Evolutionary conservation across 2,113 vertebrate genomes (phyloP), one percentile per base, ranked within the genome.

Genomic region (Thunnus maccoyii): DNA sequence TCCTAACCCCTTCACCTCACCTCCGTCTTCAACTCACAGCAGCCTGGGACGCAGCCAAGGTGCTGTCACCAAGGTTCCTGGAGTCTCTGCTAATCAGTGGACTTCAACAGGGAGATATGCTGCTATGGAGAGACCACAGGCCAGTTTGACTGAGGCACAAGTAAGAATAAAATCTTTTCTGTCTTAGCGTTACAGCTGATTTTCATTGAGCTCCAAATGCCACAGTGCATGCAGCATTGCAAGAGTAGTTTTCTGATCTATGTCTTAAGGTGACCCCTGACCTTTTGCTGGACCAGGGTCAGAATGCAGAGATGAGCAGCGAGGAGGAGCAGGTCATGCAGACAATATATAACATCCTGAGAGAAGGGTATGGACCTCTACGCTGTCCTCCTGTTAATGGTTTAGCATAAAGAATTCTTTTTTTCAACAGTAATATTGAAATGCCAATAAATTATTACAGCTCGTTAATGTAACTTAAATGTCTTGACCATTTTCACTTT

Each of bases 201-300:
- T 54, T 65, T 61, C 30, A 74, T 41, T 65, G 6, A 27, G 48
- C 50, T 69, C 41, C 17, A 51, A 58, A 76, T 58, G 54, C 47
- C 2, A 32, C 64, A 48, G 47, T 54, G 77, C 73, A 78, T 76
- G 72, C 82, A 54, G 64, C 58, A 76, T 84, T 82, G 85, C 85
- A 80, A 85, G 79, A 84, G 54, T 20, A 17, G 78, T 86, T 81
- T 86, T 91, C 79, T 71, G 68, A 81, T 90, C 93, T 94, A 65
- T 92, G 84, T 90, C 78, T 96, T 58, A 97, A 99, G 95, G 97
- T 96, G 76, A 97, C 97, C 30, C 97, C 98, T 50, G 97, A 98
- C 92, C 96, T 98, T 82, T 94, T 99, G 88, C 94, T 95, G 86
- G 97, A 98, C 86, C 97, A 99, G 94, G 95, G 90, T 88, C 96